Percentiles rank a stretch among this genome's conserved stretches.
Evolutionary conservation across 1,140 invertebrate genomes (phyloP).

Genomic region (Aphidius ervi): DNA sequence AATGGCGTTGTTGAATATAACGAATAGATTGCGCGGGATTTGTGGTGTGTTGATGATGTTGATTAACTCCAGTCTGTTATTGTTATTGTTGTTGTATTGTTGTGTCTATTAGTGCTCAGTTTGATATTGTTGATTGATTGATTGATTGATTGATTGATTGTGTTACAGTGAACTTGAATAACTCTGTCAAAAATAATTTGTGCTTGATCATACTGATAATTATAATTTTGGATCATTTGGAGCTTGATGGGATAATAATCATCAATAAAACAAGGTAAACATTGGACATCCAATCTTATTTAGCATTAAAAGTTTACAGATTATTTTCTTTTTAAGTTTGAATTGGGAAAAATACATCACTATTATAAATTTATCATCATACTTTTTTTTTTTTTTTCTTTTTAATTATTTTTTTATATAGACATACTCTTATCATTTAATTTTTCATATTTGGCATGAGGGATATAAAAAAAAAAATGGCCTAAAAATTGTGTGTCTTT

Average conservation of each 20-base stretch:
- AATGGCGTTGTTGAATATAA: too few relatives aligned
- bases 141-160: too few relatives aligned
- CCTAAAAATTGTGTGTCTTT: conserved; percentile 3
- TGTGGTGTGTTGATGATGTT: too few relatives aligned
- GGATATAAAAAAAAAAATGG: conserved; percentile 22
- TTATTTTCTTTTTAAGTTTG: conserved; percentile 15
- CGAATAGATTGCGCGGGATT: too few relatives aligned
- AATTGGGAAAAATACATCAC: conserved; percentile 25
- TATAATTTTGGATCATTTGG: background rate
- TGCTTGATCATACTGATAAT: background rate
- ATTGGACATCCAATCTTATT: conserved; percentile 26
- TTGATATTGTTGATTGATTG: too few relatives aligned
- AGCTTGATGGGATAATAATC: background rate
- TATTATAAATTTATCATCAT: conserved; percentile 19
- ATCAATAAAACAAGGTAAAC: conserved; percentile 14
- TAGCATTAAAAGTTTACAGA: conserved; percentile 18
- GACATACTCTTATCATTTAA: conserved; percentile 18
- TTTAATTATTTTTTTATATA: conserved; percentile 9
- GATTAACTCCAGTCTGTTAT: too few relatives aligned
- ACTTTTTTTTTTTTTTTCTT: conserved; percentile 4
- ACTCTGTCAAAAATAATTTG: background rate
- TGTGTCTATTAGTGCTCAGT: too few relatives aligned
- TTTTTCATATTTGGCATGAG: conserved; percentile 5
- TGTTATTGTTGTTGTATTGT: too few relatives aligned
- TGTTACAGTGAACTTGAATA: too few relatives aligned